phyloP scores from a whole-genome alignment of 2,113 vertebrate genomes.

The Oceanites oceanicus region DNA sequence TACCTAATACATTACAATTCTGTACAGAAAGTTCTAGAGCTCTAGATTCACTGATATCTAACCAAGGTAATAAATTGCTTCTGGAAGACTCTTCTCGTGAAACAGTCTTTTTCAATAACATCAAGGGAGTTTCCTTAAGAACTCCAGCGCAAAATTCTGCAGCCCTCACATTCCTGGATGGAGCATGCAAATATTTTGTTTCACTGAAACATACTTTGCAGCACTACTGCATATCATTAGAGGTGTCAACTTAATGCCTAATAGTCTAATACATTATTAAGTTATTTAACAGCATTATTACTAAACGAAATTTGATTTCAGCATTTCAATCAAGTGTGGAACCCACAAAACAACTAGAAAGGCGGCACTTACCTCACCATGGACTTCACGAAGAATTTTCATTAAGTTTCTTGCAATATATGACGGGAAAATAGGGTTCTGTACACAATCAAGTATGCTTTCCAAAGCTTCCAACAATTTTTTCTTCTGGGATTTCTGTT shows the following conservation, averaged over 20 bases:
- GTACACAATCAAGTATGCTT: slow-evolving; percentile 76
- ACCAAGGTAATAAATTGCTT: neutral
- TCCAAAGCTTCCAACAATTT: slow-evolving; percentile 74
- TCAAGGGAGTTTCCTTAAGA: neutral
- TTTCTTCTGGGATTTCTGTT: slow-evolving; percentile 68
- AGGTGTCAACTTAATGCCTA: neutral
- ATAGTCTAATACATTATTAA: neutral
- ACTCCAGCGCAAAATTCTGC: neutral
- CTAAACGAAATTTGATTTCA: neutral
- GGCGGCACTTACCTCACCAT: slow-evolving; percentile 75
- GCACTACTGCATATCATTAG: neutral
- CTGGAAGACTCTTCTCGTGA: neutral
- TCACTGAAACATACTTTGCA: neutral
- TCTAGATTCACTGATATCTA: neutral
- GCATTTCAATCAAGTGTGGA: neutral
- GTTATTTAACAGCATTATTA: neutral
- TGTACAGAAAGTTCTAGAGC: neutral
- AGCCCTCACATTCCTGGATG: neutral
- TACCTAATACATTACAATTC: neutral
- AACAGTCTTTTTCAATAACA: neutral
- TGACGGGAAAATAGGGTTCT: slow-evolving; percentile 77
- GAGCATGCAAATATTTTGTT: neutral
- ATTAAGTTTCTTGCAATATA: slow-evolving; percentile 81
- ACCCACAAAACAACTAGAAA: neutral
- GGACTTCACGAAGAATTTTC: slow-evolving; percentile 76